Conservation (phyloP, 1,140 invertebrate species). For the Subanguina moxae region DNA sequence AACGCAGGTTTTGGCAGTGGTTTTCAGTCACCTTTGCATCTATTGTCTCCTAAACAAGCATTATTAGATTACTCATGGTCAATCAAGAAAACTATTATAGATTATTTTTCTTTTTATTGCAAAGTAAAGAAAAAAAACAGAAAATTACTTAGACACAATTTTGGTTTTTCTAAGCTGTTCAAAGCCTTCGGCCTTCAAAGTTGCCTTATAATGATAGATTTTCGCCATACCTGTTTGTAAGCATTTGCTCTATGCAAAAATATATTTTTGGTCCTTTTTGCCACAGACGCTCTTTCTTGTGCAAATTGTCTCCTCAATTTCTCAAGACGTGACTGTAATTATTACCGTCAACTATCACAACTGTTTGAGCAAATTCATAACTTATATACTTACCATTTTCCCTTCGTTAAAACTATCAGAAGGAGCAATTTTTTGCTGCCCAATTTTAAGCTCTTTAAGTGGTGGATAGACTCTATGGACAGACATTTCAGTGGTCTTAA, state of each 20-base stretch:
- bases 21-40: not conserved
- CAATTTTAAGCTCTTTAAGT: not conserved
- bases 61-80: too few relatives aligned
- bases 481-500: not conserved
- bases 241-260: not conserved
- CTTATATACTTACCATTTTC: not conserved
- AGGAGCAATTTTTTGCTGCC: not conserved
- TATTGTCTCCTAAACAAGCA: not conserved
- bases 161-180: too few relatives aligned
- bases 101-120: too few relatives aligned
- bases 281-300: constrained; percentile 4
- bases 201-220: too few relatives aligned
- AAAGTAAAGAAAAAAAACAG: too few relatives aligned
- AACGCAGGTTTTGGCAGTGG: constrained; percentile 16
- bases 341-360: not conserved
- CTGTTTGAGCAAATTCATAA: too few relatives aligned
- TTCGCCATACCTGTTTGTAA: not conserved
- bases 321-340: constrained; percentile 11
- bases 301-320: constrained; percentile 13
- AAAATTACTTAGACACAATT: too few relatives aligned
- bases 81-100: too few relatives aligned
- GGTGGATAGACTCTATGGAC: not conserved
- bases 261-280: constrained; percentile 2
- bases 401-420: not conserved
- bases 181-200: too few relatives aligned